These are phyloP conservation scores for Pseudoatta argentina DNA, from an alignment of 1,140 invertebrate genomes.

Conservation along the genomic window DNA sequence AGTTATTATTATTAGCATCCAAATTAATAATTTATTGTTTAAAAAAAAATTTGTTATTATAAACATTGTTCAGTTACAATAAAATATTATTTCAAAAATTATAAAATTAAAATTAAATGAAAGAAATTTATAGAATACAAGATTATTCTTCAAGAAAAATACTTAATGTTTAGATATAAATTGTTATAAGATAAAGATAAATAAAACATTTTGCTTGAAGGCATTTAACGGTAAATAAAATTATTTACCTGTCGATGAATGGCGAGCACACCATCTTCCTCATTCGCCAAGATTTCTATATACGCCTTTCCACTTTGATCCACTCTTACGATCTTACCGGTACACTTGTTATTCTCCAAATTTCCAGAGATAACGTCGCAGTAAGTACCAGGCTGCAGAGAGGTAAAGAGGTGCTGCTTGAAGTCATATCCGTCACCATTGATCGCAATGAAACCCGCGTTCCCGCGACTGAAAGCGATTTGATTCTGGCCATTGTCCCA, in stretches of 20 bases:
- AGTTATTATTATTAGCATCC: not conserved
- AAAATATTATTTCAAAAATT: not conserved
- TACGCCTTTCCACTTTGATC: slow-evolving; percentile 85
- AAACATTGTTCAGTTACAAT: not conserved
- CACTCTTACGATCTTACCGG: slow-evolving; percentile 88
- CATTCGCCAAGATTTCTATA: slow-evolving; percentile 85
- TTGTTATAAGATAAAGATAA: not conserved
- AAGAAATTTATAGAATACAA: slow-evolving; percentile 2
- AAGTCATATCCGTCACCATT: slow-evolving; percentile 89
- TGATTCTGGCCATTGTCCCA: slow-evolving; percentile 92
- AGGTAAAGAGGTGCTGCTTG: slow-evolving; percentile 88
- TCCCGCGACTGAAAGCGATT: slow-evolving; percentile 92
- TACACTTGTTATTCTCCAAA: slow-evolving; percentile 86
- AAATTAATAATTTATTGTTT: not conserved
- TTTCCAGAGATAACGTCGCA: slow-evolving; percentile 93
- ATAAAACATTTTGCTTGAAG: not conserved
- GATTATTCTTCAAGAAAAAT: not conserved
- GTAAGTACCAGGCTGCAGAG: slow-evolving; percentile 92
- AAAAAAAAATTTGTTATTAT: not conserved
- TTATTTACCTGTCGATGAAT: slow-evolving; percentile 86
- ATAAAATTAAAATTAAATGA: not conserved
- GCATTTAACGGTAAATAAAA: not conserved
- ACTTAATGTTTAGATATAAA: not conserved
- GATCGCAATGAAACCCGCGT: slow-evolving; percentile 91
- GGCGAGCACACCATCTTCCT: slow-evolving; percentile 89